Percentiles rank a stretch among this genome's conserved stretches.
Conservation (phyloP, 2,797 vertebrate genomes). For the Thripadectes ignobilis region DNA sequence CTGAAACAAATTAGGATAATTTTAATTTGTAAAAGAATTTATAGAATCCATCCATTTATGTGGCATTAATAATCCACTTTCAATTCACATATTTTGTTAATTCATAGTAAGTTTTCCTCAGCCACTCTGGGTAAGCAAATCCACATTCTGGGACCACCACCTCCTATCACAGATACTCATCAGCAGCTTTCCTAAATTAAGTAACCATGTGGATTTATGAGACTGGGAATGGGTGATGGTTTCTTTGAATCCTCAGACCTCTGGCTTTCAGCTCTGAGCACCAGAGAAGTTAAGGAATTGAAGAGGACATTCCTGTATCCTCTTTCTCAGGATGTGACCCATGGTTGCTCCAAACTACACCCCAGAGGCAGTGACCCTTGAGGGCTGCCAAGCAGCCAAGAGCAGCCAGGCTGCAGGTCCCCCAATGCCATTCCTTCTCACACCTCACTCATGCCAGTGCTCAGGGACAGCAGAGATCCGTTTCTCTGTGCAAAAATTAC, state of each 20-base stretch:
- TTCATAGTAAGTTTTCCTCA: background rate
- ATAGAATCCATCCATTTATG: background rate
- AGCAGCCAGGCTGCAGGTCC: background rate
- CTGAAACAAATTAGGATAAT: constrained; percentile 1
- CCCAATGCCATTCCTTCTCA: background rate
- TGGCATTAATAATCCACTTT: constrained; percentile 2
- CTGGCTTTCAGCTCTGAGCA: background rate
- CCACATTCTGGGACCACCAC: background rate
- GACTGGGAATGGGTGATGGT: fast-evolving
- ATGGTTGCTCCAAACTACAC: background rate
- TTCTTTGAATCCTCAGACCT: background rate
- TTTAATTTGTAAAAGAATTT: constrained; percentile 13
- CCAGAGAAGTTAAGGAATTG: background rate
- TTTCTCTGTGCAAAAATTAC: background rate
- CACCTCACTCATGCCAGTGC: background rate
- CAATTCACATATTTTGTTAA: background rate
- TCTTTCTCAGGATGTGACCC: fast-evolving
- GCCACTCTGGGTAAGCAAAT: background rate
- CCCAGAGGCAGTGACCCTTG: background rate
- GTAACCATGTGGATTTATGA: background rate
- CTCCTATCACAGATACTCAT: background rate
- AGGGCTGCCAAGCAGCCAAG: background rate
- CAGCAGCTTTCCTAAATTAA: background rate
- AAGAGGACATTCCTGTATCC: background rate
- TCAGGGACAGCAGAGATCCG: background rate